Evolutionary conservation across 2,888 invertebrate species (phyloP), one percentile per base, ranked within the genome.

Genomic region (Plagodis dolabraria): DNA sequence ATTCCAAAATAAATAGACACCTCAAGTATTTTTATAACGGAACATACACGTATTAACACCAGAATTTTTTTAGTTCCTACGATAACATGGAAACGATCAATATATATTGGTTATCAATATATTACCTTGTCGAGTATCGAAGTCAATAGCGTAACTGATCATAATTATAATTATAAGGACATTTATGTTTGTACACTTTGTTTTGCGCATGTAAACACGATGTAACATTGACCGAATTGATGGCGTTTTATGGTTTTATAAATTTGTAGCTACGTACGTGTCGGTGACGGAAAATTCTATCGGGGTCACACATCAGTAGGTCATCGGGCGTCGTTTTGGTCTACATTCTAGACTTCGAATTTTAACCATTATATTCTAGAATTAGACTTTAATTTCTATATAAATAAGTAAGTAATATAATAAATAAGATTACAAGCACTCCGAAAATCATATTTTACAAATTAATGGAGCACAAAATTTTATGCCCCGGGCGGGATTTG

Each of bases 121-220:
- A 62, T 74, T 61, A 63, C 76, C 73, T 74, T 75, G 71, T 70
- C 64, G 63, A 64, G 61, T 61, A 64, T 53, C 64, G 69, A 62
- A 72, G 70, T 74, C 72, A 76, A 75, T 72, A 76, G 53, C 69
- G 64, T 70, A 63, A 65, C 74, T 53, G 64, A 74, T 73, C 62
- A 49, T 65, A 52, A 71, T 72, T 71, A 44, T 38, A 38, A 42
- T 6, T 45, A 38, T 33, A 72, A 74, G 74, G 75, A 72, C 74
- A 72, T 71, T 65, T 63, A 64, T 67, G 57, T 70, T 52, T 71
- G 63, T 67, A 73, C 60, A 70, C 59, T 71, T 67, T 60, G 60
- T 57, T 60, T 62, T 47, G 60, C 48, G 50, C 64, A 56, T 56
- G 56, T 55, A 47, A 67, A 65, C 60, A 65, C 69, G 67, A 65